Evolutionary conservation across 1,140 invertebrate species (phyloP).

Genomic region (Tetragnatha versicolor): DNA sequence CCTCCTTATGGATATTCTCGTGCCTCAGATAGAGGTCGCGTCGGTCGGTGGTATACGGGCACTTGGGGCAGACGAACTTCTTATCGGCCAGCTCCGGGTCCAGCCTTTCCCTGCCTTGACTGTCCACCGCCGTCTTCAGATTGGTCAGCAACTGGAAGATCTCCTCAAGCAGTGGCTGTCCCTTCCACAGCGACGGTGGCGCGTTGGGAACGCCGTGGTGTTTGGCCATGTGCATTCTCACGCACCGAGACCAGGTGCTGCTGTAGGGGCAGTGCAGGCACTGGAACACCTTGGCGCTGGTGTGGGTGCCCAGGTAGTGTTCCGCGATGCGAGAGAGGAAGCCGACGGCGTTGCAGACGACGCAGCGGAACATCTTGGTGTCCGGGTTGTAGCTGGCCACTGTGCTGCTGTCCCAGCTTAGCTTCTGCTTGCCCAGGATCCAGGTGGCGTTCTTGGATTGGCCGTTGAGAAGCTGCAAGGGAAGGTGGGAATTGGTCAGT

Average conservation of each 20-base stretch:
- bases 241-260: constrained; percentile 77
- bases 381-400: constrained; percentile 70
- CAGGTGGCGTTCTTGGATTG: constrained; percentile 41
- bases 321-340: constrained; percentile 80
- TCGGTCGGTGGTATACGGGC: constrained; percentile 88
- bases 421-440: constrained; percentile 46
- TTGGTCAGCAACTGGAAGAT: constrained; percentile 75
- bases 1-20: constrained; percentile 93
- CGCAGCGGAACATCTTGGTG: constrained; percentile 76
- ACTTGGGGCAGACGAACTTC: constrained; percentile 82
- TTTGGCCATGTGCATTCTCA: constrained; percentile 74
- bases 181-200: constrained; percentile 67
- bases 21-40: constrained; percentile 93
- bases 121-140: constrained; percentile 70
- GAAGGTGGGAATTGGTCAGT: neutral
- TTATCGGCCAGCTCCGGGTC: constrained; percentile 43
- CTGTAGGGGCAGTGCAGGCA: constrained; percentile 77
- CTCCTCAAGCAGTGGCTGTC: constrained; percentile 76
- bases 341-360: constrained; percentile 79
- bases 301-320: constrained; percentile 83
- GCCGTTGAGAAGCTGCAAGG: constrained; percentile 22
- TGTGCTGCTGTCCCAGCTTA: constrained; percentile 54
- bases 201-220: constrained; percentile 68
- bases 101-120: constrained; percentile 25
- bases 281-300: constrained; percentile 76